Evolutionary conservation across 2,797 vertebrate genomes (phyloP).

Genomic region (Argyrosomus regius): DNA sequence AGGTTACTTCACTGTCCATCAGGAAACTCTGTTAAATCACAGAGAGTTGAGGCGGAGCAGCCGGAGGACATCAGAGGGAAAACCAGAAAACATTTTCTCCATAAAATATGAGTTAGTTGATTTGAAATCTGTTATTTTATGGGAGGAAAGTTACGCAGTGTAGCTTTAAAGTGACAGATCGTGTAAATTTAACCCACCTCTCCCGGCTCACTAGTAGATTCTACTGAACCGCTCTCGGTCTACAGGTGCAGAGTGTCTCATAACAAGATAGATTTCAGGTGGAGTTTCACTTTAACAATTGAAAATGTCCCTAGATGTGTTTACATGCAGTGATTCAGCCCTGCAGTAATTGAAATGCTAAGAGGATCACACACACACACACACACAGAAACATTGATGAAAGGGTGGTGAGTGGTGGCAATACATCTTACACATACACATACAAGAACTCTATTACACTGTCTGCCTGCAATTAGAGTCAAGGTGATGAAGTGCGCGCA

Average conservation of each 20-base stretch:
- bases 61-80: too few species aligned
- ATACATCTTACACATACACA: slow-evolving; percentile 47
- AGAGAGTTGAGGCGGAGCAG: too few species aligned
- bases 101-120: too few species aligned
- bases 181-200: not conserved
- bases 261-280: slow-evolving; percentile 5
- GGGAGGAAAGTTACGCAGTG: too few species aligned
- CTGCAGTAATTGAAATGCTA: slow-evolving; percentile 38
- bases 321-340: slow-evolving; percentile 41
- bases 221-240: not conserved
- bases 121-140: too few species aligned
- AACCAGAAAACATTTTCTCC: too few species aligned
- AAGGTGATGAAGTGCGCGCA: slow-evolving; percentile 38
- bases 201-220: accelerated
- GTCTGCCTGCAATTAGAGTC: slow-evolving; percentile 58
- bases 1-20: too few species aligned
- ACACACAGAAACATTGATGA: slow-evolving; percentile 30
- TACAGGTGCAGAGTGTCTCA: not conserved
- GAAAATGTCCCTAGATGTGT: slow-evolving; percentile 11
- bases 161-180: not conserved
- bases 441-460: slow-evolving; percentile 48
- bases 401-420: slow-evolving; percentile 5
- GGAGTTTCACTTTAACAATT: not conserved
- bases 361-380: slow-evolving; percentile 10
- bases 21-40: too few species aligned